Evolutionary conservation across 2,113 vertebrate genomes (phyloP), one percentile per base, ranked within the genome.

Genomic region (Amia ocellicauda): DNA sequence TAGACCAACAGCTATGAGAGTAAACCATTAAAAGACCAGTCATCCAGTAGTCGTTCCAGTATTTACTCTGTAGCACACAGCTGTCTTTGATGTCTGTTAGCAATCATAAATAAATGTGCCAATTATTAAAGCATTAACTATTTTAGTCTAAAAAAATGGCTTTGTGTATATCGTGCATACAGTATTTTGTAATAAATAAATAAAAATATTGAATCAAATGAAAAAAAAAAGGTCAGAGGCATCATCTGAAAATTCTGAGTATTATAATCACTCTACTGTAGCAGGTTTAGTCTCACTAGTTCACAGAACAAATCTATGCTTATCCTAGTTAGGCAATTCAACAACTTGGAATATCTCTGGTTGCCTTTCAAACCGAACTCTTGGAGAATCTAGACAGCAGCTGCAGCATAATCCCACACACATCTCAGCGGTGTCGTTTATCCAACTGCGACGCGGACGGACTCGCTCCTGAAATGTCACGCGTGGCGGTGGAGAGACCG

Each of bases 41-140:
- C 75, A 80, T 80, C 83, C 71, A 71, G 82, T 85, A 85, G 74
- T 81, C 84, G 79, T 88, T 88, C 85, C 91, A 89, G 75, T 93
- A 90, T 91, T 90, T 93, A 90, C 90, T 81, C 86, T 66, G 74
- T 80, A 86, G 86, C 85, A 87, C 83, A 81, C 74, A 69, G 86
- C 88, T 73, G 88, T 88, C 75, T 82, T 85, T 87, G 77, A 90
- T 83, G 80, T 79, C 89, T 85, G 81, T 86, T 92, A 89, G 81
- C 82, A 74, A 89, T 90, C 85, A 83, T 88, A 76, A 90, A 87
- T 93, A 88, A 91, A 92, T 83, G 96, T 98, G 95, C 95, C 96
- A 98, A 96, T 88, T 92, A 90, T 89, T 83, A 74, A 91, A 94
- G 89, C 90, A 87, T 90, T 92, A 90, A 89, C 78, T 81, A 81